These are phyloP conservation scores for Malachius bipustulatus DNA, from an alignment of 2,888 invertebrate genomes.

Conservation along the genomic window DNA sequence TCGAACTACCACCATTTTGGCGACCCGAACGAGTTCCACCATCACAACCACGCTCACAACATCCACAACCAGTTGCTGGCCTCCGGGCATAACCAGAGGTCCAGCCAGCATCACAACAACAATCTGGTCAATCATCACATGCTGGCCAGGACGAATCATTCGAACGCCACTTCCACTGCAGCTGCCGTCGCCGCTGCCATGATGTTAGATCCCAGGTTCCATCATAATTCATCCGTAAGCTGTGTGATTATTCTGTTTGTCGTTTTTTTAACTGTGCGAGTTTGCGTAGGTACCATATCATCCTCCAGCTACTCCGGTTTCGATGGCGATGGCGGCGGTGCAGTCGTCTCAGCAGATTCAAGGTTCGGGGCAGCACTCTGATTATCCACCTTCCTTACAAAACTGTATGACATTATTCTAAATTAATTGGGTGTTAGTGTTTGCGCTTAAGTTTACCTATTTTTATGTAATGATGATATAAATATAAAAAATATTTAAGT, in stretches of 20 bases:
- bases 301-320: conserved; percentile 35
- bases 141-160: conserved; percentile 32
- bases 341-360: conserved; percentile 37
- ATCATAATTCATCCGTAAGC: conserved; percentile 37
- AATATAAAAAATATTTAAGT: no score
- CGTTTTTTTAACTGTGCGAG: no score
- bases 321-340: conserved; percentile 37
- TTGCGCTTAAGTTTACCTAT: no score
- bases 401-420: conserved; percentile 39
- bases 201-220: conserved; percentile 40
- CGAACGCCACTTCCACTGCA: conserved; percentile 35
- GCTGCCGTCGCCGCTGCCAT: conserved; percentile 39
- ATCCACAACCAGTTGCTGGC: conserved; percentile 35
- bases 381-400: conserved; percentile 35
- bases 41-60: conserved; percentile 33
- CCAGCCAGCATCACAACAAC: conserved; percentile 31
- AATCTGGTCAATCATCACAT: conserved; percentile 34
- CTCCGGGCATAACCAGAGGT: conserved; percentile 29
- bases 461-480: no score
- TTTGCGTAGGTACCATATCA: conserved; percentile 39
- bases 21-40: conserved; percentile 35
- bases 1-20: conserved; percentile 35
- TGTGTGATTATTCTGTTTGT: background rate
- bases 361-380: conserved; percentile 31
- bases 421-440: no score